Base-by-base conservation (phyloP, 2,797 vertebrate species). In the Falco novaeseelandiae region DNA sequence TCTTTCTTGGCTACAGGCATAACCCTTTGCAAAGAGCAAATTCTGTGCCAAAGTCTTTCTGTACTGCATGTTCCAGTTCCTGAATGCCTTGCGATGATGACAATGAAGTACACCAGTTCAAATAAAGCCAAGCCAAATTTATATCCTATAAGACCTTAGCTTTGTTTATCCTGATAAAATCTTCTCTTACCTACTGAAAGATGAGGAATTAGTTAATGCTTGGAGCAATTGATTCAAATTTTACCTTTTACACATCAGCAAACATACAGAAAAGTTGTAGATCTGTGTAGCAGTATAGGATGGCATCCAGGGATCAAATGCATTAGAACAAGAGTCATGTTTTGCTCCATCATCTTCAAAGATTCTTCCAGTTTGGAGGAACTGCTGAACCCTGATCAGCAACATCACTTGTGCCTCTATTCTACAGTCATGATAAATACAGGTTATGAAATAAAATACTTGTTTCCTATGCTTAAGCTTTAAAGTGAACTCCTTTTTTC, bases 261-360 rank as follows among this genome's bases (percentile, higher is more conserved):
- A 86, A 57, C 12, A 16, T 69, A 27, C 11, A 46, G 46, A 63
- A 73, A 80, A 69, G 4, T 25, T 57, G 30, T 46, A 15, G 17
- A 23, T 80, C 42, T 34, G 8, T 20, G 25, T 26, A 77, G 25
- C 29, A 67, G 32, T 51, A 83, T 69, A 88, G 12, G 32, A 44
- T 65, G 18, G 9, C 17, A 62, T 54, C n/a, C 32, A 62, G 17
- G 8, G 8, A 23, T n/a, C 52, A 57, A 77, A 46, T 0, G 1
- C 2, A 0, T 36, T 66, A 57, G n/a, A 72, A 36, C 8, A 54
- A 25, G 44, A 23, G 10, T n/a, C 20, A 32, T 0, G 0, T 1
- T 81, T 59, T 66, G 10, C 23, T 78, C 27, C 2, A 2, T 34
- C 19, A 1, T 36, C 18, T 57, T 67, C 36, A 73, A 48, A 86